These are phyloP conservation scores for Morone saxatilis DNA, from an alignment of 2,113 vertebrate species.

Conservation along the genomic window DNA sequence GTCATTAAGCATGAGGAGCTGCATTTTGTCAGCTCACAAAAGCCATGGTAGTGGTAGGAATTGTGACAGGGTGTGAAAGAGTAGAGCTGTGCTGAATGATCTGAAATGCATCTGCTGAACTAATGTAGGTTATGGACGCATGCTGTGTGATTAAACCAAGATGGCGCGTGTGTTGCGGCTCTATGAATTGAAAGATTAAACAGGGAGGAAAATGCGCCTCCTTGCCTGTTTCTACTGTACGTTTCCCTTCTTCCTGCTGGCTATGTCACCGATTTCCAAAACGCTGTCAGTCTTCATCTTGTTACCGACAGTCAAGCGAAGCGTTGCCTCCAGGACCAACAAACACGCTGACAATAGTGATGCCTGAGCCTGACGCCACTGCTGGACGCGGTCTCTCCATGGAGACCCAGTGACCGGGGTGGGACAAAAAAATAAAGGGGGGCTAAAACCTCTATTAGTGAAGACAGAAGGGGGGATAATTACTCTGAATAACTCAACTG, in stretches of 20 bases:
- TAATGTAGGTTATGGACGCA: slow-evolving; percentile 60
- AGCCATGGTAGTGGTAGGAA: background rate
- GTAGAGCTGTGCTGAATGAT: slow-evolving; percentile 3
- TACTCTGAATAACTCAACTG: slow-evolving; percentile 74
- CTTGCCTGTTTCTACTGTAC: background rate
- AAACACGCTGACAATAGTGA: slow-evolving; percentile 45
- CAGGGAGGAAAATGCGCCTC: background rate
- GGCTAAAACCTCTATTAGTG: slow-evolving; percentile 65
- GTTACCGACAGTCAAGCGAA: slow-evolving; percentile 20
- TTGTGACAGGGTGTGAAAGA: slow-evolving; percentile 11
- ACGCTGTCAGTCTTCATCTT: slow-evolving; percentile 30
- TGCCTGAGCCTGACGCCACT: slow-evolving; percentile 25
- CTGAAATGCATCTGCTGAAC: slow-evolving; percentile 24
- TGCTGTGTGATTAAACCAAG: slow-evolving; percentile 51
- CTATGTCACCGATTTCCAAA: background rate
- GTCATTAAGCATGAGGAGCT: slow-evolving; percentile 43
- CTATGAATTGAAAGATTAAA: slow-evolving; percentile 26
- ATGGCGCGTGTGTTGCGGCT: slow-evolving; percentile 1
- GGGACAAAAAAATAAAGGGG: slow-evolving; percentile 54
- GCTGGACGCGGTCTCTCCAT: slow-evolving; percentile 31
- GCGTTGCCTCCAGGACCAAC: slow-evolving; percentile 39
- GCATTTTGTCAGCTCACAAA: slow-evolving; percentile 36
- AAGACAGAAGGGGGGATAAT: slow-evolving; percentile 68
- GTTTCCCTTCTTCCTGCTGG: background rate
- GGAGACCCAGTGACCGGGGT: slow-evolving; percentile 52